Percentiles rank a stretch among this genome's conserved stretches.
phyloP scores from a whole-genome alignment of 2,888 invertebrate species.

The Drepana falcataria region DNA sequence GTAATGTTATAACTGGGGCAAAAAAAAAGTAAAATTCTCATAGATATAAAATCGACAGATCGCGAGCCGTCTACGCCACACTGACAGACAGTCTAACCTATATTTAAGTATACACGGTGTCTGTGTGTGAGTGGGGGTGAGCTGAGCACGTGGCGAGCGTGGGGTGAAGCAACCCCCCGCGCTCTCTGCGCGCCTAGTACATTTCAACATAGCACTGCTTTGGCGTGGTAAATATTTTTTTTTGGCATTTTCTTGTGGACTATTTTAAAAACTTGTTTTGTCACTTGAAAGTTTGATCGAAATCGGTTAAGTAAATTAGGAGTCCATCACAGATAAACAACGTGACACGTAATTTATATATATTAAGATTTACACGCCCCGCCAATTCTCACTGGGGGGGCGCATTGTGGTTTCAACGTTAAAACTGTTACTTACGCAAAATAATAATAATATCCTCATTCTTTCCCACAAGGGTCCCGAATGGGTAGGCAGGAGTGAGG shows the following conservation, averaged over 20 bases:
- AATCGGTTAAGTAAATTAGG: too few relatives aligned
- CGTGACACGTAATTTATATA: too few relatives aligned
- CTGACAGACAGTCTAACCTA: constrained; percentile 54
- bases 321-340: too few relatives aligned
- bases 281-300: too few relatives aligned
- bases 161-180: constrained; percentile 24
- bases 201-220: constrained; percentile 28
- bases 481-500: too few relatives aligned
- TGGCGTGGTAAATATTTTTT: constrained; percentile 24
- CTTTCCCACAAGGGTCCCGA: too few relatives aligned
- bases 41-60: neutral
- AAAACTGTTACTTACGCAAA: too few relatives aligned
- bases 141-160: constrained; percentile 56
- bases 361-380: too few relatives aligned
- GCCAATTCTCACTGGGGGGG: too few relatives aligned
- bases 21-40: neutral
- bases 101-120: constrained; percentile 51
- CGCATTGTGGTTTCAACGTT: too few relatives aligned
- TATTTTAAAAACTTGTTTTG: too few relatives aligned
- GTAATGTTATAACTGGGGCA: neutral
- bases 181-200: constrained; percentile 23
- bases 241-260: neutral
- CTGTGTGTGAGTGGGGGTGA: constrained; percentile 27
- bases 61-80: constrained; percentile 17
- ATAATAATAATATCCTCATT: too few relatives aligned